Evolutionary conservation across 2,797 vertebrate species (phyloP), one percentile per base, ranked within the genome.

Genomic region (Atherinosoma microstoma): DNA sequence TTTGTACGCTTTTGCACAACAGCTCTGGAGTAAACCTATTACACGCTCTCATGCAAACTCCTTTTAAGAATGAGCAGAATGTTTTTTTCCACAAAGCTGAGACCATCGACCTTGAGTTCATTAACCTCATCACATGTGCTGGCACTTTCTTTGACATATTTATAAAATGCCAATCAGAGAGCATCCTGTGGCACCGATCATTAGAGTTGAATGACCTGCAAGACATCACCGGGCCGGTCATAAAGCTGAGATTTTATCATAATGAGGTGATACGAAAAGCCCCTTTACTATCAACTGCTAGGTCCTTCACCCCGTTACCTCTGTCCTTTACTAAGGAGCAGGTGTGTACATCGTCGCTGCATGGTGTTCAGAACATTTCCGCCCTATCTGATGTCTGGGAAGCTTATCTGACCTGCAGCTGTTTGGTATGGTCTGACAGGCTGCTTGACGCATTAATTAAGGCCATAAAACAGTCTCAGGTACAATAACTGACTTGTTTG

Each of bases 201-300:
- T 42, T 62, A 73, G 35, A 78, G 74, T 76, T 83, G 38, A 82
- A 66, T 45, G 61, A 75, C 58, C 69, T 69, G 34, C 42, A 35
- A 56, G 57, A 7, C 67, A n/a, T 62, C 51, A 57, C 24, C n/a
- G 12, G 1, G 11, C 30, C 38, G 35, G 36, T 70, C 45, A 56
- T 70, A 68, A 75, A 71, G 56, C 30, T 9, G 4, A n/a, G 10
- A 49, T 5, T 53, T 64, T 40, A 69, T 63, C 10, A 42, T 60
- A 67, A 75, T 56, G 34, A 38, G 30, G 12, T 10, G 29, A 58
- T 35, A 56, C 12, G 3, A 53, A 47, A 47, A 35, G 6, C 24
- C 24, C 20, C 38, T 77, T 71, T 53, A 58, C 64, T 58, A 38
- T 58, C 18, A 56, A 32, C 61, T 16, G 2, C 3, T 1, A 20